phyloP scores from a whole-genome alignment of 53 echinoderm and acorn worm genomes.

The Luidia sarsii region DNA sequence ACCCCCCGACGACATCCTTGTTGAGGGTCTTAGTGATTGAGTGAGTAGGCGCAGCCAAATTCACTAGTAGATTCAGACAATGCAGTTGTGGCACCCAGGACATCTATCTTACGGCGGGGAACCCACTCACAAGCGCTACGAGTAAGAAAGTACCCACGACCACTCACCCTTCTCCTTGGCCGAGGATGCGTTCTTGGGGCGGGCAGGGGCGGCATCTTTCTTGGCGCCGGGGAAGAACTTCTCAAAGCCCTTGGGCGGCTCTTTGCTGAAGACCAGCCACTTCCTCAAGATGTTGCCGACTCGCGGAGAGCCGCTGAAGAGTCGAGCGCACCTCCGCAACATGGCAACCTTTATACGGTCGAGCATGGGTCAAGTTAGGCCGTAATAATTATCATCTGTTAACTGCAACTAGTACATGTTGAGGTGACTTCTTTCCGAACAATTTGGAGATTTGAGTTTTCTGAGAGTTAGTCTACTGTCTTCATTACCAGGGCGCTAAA shows the following conservation, averaged over 20 bases:
- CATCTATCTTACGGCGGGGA: background rate
- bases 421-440: too few species aligned
- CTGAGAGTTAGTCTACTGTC: too few species aligned
- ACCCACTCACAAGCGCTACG: background rate
- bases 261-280: constrained; percentile 65
- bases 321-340: constrained; percentile 16
- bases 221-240: constrained; percentile 75
- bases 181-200: constrained; percentile 27
- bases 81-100: too few species aligned
- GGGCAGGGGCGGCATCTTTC: constrained; percentile 1
- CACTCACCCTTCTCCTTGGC: constrained; percentile 62
- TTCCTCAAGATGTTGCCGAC: constrained; percentile 23
- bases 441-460: too few species aligned
- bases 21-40: too few species aligned
- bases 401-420: too few species aligned
- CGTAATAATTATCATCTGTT: too few species aligned
- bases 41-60: too few species aligned
- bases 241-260: constrained; percentile 98
- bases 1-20: too few species aligned
- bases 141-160: background rate
- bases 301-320: constrained; percentile 13
- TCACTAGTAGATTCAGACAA: too few species aligned
- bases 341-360: constrained; percentile 24
- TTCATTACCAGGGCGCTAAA: too few species aligned
- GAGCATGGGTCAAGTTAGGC: too few species aligned